Evolutionary conservation across 2,888 invertebrate genomes (phyloP), one percentile per base, ranked within the genome.

Genomic region (Cenopis cana): DNA sequence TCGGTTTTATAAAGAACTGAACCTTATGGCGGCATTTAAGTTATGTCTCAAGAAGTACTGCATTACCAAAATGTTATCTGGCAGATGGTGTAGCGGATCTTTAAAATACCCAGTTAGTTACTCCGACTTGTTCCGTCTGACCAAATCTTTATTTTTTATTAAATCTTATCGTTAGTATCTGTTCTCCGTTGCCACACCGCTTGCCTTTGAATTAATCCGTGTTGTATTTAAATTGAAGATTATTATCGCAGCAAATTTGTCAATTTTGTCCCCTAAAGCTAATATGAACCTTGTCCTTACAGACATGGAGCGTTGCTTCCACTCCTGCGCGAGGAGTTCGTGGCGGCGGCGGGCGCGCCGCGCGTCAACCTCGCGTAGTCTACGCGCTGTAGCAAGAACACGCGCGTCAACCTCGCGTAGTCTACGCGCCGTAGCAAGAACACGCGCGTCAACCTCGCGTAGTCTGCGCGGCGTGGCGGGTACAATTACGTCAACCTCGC

Each of bases 251-350:
- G 17, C n/a, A 18, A 50, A 50, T 14, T n/a, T n/a, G 0, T 46
- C 46, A 46, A 4, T 8, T 14, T 46, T 8, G 14, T 46, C 46
- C n/a, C 6, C n/a, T 2, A 46, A 46, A 14, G n/a, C 46, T 46
- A 46, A 50, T 18, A 18, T 10, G 11, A 50, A 17, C 18, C 18
- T 50, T 76, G 83, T 89, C 84, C 94, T 94, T 24, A 20, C 95
- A 95, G 95, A 87, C 95, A 95, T 87, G 87, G 95, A 78, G 90
- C 95, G 81, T 90, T 96, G 77, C 94, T 95, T 81, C 95, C 95
- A 75, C 93, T 95, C 78, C 93, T 96, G 85, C 90, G 95, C 76
- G 95, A 95, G 79, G 95, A 96, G 78, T 95, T 95, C 85, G 94
- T 95, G 76, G 93, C 95, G 38, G 64, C 61, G 95, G 95, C 72